Base-by-base conservation (phyloP, 2,797 vertebrate genomes). In the Peromyscus aztecus region DNA sequence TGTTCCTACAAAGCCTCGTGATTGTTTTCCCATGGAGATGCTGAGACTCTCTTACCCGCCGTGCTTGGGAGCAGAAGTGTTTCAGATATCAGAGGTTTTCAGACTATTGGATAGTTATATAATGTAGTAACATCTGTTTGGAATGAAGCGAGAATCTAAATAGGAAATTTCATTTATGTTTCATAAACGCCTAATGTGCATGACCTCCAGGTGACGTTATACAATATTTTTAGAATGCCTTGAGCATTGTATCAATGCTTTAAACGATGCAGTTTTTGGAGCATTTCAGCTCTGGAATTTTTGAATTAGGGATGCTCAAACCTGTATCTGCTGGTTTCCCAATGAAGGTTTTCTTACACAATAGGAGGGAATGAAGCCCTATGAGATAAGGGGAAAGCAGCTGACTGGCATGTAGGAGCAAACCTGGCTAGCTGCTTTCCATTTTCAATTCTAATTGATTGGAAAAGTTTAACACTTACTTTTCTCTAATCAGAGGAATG, bases 401-500 rank as follows among this genome's bases (percentile, higher is more conserved):
- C 21, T 16, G n/a, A 21, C 6, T 14, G 46, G 43, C 11, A 6
- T 2, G 4, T 19, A 27, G 31, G 76, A 37, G 49, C 40, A 34
- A 29, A n/a, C 8, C 4, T 63, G 43, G 10, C 34, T 24, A 34
- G 29, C 21, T 69, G 23, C 75, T 87, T 23, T 82, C 67, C 19
- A 8, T 65, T 75, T 87, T 73, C 76, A 49, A 17, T 49, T 81
- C 75, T 86, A 57, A 86, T 1, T n/a, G 52, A 86, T 40, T 21
- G 34, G 37, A 46, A 27, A 46, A 46, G 16, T 61, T 83, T 97
- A 81, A 95, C 29, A 10, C 75, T n/a, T 29, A 19, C n/a, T 40
- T 87, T 65, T 43, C 89, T 95, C 93, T 97, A 83, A 91, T 87
- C 98, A 99, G 99, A 99, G 99, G 99, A 97, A 99, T 99, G 99